These are phyloP conservation scores for Brachionus asplanchnoidis DNA, from an alignment of 1,140 invertebrate genomes.

Conservation along the genomic window DNA sequence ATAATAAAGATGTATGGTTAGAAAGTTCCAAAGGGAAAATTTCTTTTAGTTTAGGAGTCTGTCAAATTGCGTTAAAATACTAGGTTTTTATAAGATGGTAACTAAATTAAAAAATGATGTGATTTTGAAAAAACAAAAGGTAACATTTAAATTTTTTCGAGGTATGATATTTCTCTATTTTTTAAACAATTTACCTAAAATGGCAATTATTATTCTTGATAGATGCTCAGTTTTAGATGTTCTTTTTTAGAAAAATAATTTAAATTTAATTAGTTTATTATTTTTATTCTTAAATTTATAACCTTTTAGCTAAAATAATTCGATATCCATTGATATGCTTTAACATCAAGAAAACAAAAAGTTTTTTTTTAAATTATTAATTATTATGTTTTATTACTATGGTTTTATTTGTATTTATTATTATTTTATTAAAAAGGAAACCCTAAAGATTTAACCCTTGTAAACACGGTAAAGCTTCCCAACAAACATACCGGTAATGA, in stretches of 20 bases:
- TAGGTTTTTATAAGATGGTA: no score
- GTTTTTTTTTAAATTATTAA: background rate
- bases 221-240: background rate
- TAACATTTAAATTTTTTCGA: no score
- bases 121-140: no score
- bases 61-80: no score
- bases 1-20: no score
- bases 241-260: background rate
- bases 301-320: background rate
- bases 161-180: no score
- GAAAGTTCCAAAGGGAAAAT: no score
- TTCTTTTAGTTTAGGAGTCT: no score
- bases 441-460: background rate
- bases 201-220: background rate
- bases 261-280: background rate
- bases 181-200: no score
- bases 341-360: background rate
- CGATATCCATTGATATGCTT: background rate
- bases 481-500: no score
- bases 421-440: background rate
- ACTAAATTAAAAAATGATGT: no score
- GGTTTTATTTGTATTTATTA: background rate
- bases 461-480: no score
- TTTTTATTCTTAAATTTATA: background rate
- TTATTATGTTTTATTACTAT: background rate